Percentiles rank a stretch among this genome's conserved stretches.
Conservation (phyloP, 2,888 invertebrate species). For the Apodemia duryi region DNA sequence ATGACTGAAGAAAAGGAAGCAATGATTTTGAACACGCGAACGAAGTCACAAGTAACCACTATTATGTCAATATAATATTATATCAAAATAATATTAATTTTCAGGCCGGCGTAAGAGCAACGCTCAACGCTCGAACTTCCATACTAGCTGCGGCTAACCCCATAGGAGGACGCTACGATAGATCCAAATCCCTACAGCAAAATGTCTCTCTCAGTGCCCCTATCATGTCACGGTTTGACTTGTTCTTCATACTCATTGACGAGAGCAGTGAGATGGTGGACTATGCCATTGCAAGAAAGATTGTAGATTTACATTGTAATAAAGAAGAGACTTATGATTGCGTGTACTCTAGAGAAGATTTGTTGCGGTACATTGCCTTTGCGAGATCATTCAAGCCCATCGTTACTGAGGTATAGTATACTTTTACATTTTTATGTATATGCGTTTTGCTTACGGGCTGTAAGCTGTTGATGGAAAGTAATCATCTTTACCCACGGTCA, state of each 20-base stretch:
- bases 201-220: conserved; percentile 96
- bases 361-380: conserved; percentile 97
- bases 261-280: conserved; percentile 93
- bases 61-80: neutral
- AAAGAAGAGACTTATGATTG: conserved; percentile 88
- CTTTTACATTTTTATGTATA: neutral
- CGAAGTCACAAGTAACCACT: too few species aligned
- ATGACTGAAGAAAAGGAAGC: too few species aligned
- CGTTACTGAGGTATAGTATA: conserved; percentile 82
- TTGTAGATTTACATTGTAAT: conserved; percentile 95
- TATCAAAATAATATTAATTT: conserved; percentile 24
- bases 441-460: too few species aligned
- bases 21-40: too few species aligned
- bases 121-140: conserved; percentile 97
- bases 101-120: conserved; percentile 96
- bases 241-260: conserved; percentile 98
- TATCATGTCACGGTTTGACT: conserved; percentile 99
- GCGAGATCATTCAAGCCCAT: conserved; percentile 96
- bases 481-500: too few species aligned
- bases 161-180: conserved; percentile 97
- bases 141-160: conserved; percentile 99
- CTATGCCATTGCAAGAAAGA: conserved; percentile 97
- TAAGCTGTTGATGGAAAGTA: too few species aligned
- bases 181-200: conserved; percentile 94
- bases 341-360: conserved; percentile 92